Base-by-base conservation (phyloP, 2,113 vertebrate genomes). In the Tyto alba region DNA sequence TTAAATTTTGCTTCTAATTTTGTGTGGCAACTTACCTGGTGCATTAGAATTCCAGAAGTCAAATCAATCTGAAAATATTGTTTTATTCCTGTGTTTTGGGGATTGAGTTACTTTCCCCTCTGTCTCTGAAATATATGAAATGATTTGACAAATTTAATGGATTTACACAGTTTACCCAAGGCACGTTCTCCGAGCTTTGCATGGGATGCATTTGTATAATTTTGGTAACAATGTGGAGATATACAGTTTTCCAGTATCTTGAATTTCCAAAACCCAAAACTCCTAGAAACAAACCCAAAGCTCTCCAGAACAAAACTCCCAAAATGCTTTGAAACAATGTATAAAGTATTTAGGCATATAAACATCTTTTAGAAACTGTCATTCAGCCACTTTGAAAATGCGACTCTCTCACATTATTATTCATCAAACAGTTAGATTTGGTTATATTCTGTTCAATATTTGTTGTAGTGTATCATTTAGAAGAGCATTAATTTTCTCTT, bases 181-280 rank as follows among this genome's bases (percentile, higher is more conserved):
- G 1, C n/a, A 50, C 5, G 32, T 86, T 69, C 16, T 77, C 38
- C 57, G 38, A 74, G 16, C 16, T 81, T 81, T 81, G 21, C 5
- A 3, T 74, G 7, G 22, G 4, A n/a, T 48, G 4, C 1, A 2
- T n/a, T 50, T 8, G 2, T 27, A 56, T 10, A 55, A 25, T 43
- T 88, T 60, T 76, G 12, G 16, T 64, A 56, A 36, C 18, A 50
- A 47, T 43, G 30, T 38, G 9, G 4, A 79, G 32, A 41, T n/a
- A 17, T 0, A 32, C 0, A 29, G 32, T 72, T 95, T 88, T 79
- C 2, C 7, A 52, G 25, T 34, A 74, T 10, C 19, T 59, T 69
- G 34, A 57, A 60, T 66, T 90, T 89, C 15, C 29, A 53, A 86
- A 85, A 48, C 29, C 7, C 25, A 3, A 68, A 57, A 43, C 4